These are phyloP conservation scores for Irena cyanogastra DNA, from an alignment of 2,113 vertebrate genomes.

Conservation along the genomic window DNA sequence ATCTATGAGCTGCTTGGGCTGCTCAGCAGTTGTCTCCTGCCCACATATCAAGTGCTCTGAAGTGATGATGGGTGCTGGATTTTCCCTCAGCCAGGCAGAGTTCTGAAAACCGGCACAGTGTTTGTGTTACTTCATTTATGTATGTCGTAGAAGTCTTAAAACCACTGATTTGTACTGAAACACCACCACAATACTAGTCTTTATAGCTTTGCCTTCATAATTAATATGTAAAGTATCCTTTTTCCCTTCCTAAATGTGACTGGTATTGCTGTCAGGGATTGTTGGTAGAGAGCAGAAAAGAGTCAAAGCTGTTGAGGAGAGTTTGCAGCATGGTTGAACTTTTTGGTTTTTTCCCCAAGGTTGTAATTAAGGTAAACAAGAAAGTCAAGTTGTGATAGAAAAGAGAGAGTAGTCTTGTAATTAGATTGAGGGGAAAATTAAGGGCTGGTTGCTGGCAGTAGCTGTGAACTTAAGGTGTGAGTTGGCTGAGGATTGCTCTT, in stretches of 20 bases:
- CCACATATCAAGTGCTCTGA: neutral
- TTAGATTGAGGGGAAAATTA: neutral
- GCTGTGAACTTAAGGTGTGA: neutral
- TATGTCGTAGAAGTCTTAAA: neutral
- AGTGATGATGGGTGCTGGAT: neutral
- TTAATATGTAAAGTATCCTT: neutral
- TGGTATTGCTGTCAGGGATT: neutral
- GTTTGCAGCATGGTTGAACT: neutral
- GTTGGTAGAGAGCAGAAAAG: neutral
- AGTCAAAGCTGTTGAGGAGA: neutral
- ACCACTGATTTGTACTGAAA: neutral
- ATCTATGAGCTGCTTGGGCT: neutral
- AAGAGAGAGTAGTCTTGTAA: neutral
- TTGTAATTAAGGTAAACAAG: neutral
- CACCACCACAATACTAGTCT: neutral
- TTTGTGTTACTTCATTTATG: neutral
- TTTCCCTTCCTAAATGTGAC: neutral
- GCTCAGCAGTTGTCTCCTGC: neutral
- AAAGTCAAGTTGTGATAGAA: neutral
- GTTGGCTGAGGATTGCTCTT: neutral
- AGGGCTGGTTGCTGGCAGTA: neutral
- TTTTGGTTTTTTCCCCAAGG: neutral
- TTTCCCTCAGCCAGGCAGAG: neutral
- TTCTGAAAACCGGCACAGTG: neutral
- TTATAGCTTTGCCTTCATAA: neutral